A percentile compares a stretch with the other conserved stretches of the same genome.
These are phyloP conservation scores for Phylloscopus trochiloides DNA, from an alignment of 2,113 vertebrate species.

Conservation along the genomic window DNA sequence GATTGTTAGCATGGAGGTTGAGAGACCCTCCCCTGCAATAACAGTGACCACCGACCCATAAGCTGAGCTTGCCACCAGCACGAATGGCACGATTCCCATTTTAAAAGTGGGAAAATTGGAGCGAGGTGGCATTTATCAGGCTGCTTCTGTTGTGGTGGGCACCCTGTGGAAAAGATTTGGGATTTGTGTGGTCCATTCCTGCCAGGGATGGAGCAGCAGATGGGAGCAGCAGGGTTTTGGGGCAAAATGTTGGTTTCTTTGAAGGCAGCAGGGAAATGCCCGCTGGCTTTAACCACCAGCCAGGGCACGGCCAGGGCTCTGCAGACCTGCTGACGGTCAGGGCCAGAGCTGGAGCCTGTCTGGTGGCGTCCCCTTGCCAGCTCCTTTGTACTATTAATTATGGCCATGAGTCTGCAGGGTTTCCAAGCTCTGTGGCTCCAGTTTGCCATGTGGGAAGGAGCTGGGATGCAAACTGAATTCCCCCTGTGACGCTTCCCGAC, in stretches of 20 bases:
- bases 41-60: fast-evolving
- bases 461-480: not conserved
- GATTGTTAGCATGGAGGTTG: not conserved
- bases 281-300: fast-evolving
- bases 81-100: fast-evolving
- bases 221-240: not conserved
- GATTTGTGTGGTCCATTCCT: fast-evolving
- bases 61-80: not conserved
- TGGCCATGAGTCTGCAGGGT: not conserved
- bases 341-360: not conserved
- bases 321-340: not conserved
- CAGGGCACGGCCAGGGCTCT: not conserved
- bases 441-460: not conserved
- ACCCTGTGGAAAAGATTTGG: fast-evolving
- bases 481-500: not conserved
- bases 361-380: not conserved
- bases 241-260: not conserved
- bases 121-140: fast-evolving
- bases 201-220: not conserved
- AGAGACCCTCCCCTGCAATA: not conserved
- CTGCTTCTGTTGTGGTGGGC: no score
- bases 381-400: not conserved
- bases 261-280: not conserved
- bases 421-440: not conserved
- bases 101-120: not conserved